Conservation (phyloP, 2,797 vertebrate genomes). For the Macropus fuliginosus region DNA sequence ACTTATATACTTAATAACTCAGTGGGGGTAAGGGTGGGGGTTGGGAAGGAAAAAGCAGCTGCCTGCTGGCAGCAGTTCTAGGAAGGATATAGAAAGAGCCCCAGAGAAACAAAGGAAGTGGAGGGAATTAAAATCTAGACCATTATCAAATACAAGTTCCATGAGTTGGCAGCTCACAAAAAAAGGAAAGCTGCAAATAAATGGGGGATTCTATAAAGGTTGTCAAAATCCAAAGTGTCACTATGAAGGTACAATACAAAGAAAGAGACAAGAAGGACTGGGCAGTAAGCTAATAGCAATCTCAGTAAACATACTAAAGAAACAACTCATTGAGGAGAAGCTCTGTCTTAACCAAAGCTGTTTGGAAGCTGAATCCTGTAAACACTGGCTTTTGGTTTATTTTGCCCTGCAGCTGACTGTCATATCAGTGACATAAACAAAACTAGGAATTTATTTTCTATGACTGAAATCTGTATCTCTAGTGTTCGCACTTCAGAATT, state of each 20-base stretch:
- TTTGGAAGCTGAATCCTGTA: conserved; percentile 65
- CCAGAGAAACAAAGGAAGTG: not conserved
- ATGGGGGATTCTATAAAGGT: conserved; percentile 36
- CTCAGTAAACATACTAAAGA: conserved; percentile 40
- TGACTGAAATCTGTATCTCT: conserved; percentile 62
- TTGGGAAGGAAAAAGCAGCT: conserved; percentile 8
- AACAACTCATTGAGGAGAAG: conserved; percentile 53
- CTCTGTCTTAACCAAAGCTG: conserved; percentile 62
- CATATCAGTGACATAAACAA: conserved; percentile 62
- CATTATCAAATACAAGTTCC: conserved; percentile 31
- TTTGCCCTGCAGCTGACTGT: conserved; percentile 57
- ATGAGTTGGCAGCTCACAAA: not conserved
- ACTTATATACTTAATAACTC: conserved; percentile 51
- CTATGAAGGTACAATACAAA: conserved; percentile 15
- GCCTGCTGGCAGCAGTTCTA: conserved; percentile 16
- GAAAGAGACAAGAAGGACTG: conserved; percentile 20
- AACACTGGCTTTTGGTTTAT: conserved; percentile 48
- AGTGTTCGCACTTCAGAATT: conserved; percentile 60
- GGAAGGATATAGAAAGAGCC: conserved; percentile 7
- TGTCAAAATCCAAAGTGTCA: conserved; percentile 35
- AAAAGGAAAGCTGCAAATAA: conserved; percentile 16
- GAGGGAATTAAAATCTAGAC: not conserved
- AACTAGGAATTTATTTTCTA: conserved; percentile 45
- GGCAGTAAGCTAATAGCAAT: not conserved
- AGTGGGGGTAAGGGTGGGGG: conserved; percentile 17